phyloP scores from a whole-genome alignment of 2,888 invertebrate genomes.

The Eilema caniola region DNA sequence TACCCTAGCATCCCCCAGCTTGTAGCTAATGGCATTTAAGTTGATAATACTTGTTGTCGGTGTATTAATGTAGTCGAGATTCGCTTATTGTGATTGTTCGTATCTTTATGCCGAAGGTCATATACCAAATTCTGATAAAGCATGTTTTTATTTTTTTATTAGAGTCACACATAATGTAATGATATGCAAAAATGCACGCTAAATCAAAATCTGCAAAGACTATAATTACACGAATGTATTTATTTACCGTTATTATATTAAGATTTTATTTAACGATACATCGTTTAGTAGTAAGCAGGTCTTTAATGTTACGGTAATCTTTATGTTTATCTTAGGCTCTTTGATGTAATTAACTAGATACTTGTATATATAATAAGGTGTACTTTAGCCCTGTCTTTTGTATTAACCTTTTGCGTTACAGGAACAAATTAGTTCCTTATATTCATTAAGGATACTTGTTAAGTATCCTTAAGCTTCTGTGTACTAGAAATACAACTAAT shows the following conservation, averaged over 20 bases:
- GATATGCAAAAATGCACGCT: slow-evolving; percentile 3
- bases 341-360: slow-evolving; percentile 26
- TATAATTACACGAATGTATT: slow-evolving; percentile 24
- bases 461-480: neutral
- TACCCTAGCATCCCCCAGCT: slow-evolving; percentile 59
- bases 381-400: neutral
- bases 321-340: slow-evolving; percentile 23
- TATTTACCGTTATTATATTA: slow-evolving; percentile 9
- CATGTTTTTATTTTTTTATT: neutral
- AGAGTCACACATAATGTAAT: neutral
- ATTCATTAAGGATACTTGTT: neutral
- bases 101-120: neutral
- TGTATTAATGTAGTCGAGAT: slow-evolving; percentile 54
- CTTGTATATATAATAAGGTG: slow-evolving; percentile 12
- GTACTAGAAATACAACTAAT: neutral
- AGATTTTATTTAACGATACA: slow-evolving; percentile 22
- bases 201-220: slow-evolving; percentile 32
- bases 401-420: slow-evolving; percentile 16
- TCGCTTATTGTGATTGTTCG: slow-evolving; percentile 43
- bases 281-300: slow-evolving; percentile 26
- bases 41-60: slow-evolving; percentile 61
- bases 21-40: slow-evolving; percentile 65
- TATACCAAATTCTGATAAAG: neutral
- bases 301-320: slow-evolving; percentile 21
- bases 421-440: neutral